Evolutionary conservation across 2,113 vertebrate species (phyloP).

Genomic region (Stegostoma tigrinum): DNA sequence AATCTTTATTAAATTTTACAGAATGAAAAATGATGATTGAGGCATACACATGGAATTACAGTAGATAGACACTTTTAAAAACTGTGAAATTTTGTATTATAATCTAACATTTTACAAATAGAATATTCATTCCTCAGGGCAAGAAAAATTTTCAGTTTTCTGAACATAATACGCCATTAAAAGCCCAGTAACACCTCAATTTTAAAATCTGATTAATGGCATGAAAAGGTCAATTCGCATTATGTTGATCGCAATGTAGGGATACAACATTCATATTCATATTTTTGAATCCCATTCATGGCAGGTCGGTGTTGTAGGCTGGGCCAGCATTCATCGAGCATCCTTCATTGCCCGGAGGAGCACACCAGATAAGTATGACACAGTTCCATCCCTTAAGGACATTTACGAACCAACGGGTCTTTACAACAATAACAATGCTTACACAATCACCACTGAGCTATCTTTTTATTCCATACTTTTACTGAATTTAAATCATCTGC

Average conservation of each 20-base stretch:
- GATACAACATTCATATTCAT: background rate
- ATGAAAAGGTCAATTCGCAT: background rate
- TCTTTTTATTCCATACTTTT: no score
- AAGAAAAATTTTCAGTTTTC: background rate
- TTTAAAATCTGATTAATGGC: background rate
- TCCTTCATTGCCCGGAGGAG: no score
- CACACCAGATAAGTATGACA: no score
- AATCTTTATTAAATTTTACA: background rate
- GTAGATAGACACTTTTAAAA: background rate
- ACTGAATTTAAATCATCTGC: no score
- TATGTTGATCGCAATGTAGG: background rate
- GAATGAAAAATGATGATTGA: background rate
- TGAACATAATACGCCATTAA: background rate
- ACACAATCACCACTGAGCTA: no score
- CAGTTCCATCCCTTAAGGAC: no score
- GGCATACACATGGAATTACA: background rate
- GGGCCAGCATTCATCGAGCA: no score
- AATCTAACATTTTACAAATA: background rate
- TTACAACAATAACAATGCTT: no score
- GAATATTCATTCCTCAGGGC: background rate
- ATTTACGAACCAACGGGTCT: no score
- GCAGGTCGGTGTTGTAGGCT: no score
- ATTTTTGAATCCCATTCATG: no score
- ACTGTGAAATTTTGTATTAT: background rate
- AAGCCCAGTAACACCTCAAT: background rate